Evolutionary conservation across 2,113 vertebrate genomes (phyloP).

Genomic region (human): GRCh38 chr12:88473501-88474000

Average conservation of each 20-base stretch:
- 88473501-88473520: neutral
- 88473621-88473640: neutral
- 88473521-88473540: constrained; percentile 21
- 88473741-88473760: neutral
- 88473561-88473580: constrained; percentile 4
- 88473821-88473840: neutral
- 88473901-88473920: neutral
- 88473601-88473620: neutral
- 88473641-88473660: neutral
- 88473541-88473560: neutral
- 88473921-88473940: neutral
- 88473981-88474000: neutral
- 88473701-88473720: neutral
- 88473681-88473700: neutral
- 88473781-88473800: neutral
- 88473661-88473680: neutral
- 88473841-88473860: neutral
- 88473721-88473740: neutral
- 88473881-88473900: neutral
- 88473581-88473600: neutral
- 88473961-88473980: neutral
- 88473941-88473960: neutral
- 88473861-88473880: neutral
- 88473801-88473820: neutral
- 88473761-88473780: neutral